Base-by-base conservation (phyloP, 2,888 invertebrate genomes). In the Macaria liturata region DNA sequence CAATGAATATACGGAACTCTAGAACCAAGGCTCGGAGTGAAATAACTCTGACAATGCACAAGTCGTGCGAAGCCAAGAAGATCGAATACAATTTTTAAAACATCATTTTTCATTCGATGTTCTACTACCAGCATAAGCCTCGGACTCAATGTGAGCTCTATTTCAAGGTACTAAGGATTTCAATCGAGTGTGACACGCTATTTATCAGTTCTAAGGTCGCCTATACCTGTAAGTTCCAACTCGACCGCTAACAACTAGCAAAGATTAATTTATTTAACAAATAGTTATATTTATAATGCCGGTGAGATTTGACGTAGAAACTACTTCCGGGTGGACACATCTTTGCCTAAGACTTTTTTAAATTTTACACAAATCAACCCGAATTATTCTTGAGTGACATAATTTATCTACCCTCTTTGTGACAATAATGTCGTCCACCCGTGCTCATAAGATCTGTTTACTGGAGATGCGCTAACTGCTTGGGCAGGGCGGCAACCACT, bases 401-500 rank as follows among this genome's bases (percentile, higher is more conserved):
- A 37, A 3, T 37, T 37, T 3, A 37, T 7, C 34, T 37, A 37
- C 34, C 7, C 34, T 37, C 34, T 6, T 37, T 37, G 1, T 4
- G 7, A 37, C 4, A 37, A 37, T 6, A 37, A 37, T 6, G 7
- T 34, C 59, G 55, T 56, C 49, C 59, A 55, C 59, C 59, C 45
- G 37, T 43, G 44, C 8, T 52, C 55, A 60, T 60, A 57, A 61
- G 54, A 54, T 47, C 53, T 46, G 48, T 42, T 61, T 70, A 86
- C 72, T 92, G 93, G 64, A 92, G 77, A 61, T 92, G 89, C 60
- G 93, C 91, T 46, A 90, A 83, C 52, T 89, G 93, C 88, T 97
- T 97, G 67, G 97, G 97, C 79, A 97, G 94, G 62, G 97, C 95
- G 57, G 96, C 97, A 54, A 97, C 96, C 68, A 97, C 97, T 70